Conservation (phyloP, 2,113 vertebrate genomes). For the Bothrops jararaca region DNA sequence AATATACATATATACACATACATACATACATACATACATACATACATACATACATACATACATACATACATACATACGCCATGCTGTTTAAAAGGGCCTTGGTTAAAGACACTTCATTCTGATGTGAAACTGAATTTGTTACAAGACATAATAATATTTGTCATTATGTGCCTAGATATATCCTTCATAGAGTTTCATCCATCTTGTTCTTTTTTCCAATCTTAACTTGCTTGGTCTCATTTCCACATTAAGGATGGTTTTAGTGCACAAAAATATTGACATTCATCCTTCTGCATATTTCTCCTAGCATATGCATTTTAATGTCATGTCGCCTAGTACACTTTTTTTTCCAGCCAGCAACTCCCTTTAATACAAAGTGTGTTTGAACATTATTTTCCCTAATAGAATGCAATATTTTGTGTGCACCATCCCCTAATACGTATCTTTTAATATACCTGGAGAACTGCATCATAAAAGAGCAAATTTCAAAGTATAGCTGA, state of each 20-base stretch:
- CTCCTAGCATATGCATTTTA: not conserved
- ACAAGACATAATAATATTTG: not conserved
- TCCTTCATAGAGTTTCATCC: not conserved
- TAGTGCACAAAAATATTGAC: not conserved
- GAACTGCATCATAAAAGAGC: not conserved
- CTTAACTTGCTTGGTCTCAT: not conserved
- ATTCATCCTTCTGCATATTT: not conserved
- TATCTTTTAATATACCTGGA: not conserved
- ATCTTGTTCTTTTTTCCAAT: not conserved
- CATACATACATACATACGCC: too few species aligned
- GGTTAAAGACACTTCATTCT: not conserved
- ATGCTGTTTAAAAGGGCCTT: too few species aligned
- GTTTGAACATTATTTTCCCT: not conserved
- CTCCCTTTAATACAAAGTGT: not conserved
- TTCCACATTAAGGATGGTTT: not conserved
- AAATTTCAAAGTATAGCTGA: not conserved
- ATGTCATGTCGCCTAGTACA: not conserved
- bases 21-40: conserved; percentile 11
- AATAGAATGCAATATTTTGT: not conserved
- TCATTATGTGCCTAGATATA: not conserved
- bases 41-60: too few species aligned
- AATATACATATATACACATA: conserved; percentile 19
- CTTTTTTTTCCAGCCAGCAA: not conserved
- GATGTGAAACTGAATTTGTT: not conserved
- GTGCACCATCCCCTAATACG: not conserved